phyloP scores from a whole-genome alignment of 2,888 invertebrate genomes.

The Drosophila limbata region DNA sequence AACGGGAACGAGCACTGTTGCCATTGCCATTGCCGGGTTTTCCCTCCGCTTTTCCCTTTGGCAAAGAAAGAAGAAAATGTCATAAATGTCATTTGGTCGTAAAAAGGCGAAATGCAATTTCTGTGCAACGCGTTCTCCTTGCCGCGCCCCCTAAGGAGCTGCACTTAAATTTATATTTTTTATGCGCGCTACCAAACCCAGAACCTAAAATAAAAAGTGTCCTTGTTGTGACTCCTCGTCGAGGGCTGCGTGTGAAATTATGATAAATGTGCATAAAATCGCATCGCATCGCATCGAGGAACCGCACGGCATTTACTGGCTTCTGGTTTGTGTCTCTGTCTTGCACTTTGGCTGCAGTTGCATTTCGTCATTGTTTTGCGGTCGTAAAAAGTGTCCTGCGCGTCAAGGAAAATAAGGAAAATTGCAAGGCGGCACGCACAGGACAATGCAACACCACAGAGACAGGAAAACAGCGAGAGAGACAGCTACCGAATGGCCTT shows the following conservation, averaged over 20 bases:
- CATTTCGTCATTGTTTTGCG: conserved; percentile 70
- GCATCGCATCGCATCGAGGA: conserved; percentile 54
- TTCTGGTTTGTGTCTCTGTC: conserved; percentile 44
- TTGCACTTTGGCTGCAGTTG: conserved; percentile 50
- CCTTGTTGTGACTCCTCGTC: conserved; percentile 61
- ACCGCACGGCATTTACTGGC: conserved; percentile 46
- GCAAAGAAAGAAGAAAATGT: conserved; percentile 53
- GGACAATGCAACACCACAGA: conserved; percentile 59
- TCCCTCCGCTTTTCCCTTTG: conserved; percentile 19
- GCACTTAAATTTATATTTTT: conserved; percentile 77
- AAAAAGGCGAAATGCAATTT: conserved; percentile 80
- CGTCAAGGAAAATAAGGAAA: conserved; percentile 55
- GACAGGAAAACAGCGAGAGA: background rate
- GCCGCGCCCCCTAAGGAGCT: conserved; percentile 43
- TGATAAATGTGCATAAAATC: conserved; percentile 81
- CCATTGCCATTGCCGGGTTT: conserved; percentile 23
- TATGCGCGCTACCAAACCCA: conserved; percentile 64
- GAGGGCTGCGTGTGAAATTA: conserved; percentile 79
- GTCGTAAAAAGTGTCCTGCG: conserved; percentile 73
- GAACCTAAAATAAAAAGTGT: conserved; percentile 37
- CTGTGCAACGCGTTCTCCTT: conserved; percentile 36
- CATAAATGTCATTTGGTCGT: conserved; percentile 77
- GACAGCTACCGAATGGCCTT: conserved; percentile 60
- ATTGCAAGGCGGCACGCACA: conserved; percentile 72
- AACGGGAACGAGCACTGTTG: conserved; percentile 32